Base-by-base conservation (phyloP, 2,888 invertebrate genomes). In the Mythimna ferrago region DNA sequence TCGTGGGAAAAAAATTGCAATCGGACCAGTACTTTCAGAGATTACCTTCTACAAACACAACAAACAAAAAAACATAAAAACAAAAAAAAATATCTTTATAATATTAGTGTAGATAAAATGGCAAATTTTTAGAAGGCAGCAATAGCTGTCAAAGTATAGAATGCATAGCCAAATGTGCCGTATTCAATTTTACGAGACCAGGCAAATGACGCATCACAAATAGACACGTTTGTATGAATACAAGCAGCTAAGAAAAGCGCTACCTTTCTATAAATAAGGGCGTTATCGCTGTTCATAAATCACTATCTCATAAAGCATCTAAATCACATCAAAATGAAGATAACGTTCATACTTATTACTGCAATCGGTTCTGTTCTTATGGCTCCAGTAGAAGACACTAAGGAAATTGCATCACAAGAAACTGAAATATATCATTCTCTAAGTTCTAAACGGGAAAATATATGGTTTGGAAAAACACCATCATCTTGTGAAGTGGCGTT, bases 291-390 rank as follows among this genome's bases (percentile, higher is more conserved):
- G 21, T 54, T 32, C 7, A 53, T n/a, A 32, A 51, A 26, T 11
- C 16, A 76, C 60, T 70, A 66, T 64, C 35, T 44, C 11, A 35
- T 21, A 11, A 65, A n/a, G n/a, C 32, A 53, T 6, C 19, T 21
- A 21, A 38, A 51, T 62, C 44, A 35, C 63, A 78, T 76, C 35
- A 85, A 56, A 75, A 78, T 85, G 82, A 76, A 73, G 76, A 68
- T 78, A 66, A 65, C 70, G 48, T 57, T 71, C 21, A n/a, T 76
- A 54, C 6, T 83, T 32, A 61, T 71, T 61, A 10, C 72, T 38
- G 38, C 53, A 61, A 57, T 63, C 21, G 64, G 61, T 32, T 70
- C 78, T 9, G 63, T 38, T 14, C 21, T 73, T 38, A 70, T 60
- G 64, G 73, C 73, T 19, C 77, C 81, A n/a, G 60, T 57, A 32